These are phyloP conservation scores for Campylorhamphus procurvoides DNA, from an alignment of 2,113 vertebrate genomes.

Conservation along the genomic window DNA sequence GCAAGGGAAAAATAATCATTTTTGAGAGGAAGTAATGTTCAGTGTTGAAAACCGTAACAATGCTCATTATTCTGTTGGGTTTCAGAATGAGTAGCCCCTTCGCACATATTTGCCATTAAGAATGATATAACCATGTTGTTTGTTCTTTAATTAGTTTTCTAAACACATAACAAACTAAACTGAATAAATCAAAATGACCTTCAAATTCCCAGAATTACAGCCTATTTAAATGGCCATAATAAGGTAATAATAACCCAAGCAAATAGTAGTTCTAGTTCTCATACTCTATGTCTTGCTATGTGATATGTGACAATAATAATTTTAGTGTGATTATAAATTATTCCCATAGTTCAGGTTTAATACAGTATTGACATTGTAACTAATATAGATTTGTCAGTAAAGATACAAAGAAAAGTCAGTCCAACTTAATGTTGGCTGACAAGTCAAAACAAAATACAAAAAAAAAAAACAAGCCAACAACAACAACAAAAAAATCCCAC, in stretches of 20 bases:
- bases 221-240: conserved; percentile 76
- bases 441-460: neutral
- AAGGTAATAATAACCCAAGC: conserved; percentile 74
- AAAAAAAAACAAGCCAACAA: neutral
- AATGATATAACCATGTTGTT: conserved; percentile 61
- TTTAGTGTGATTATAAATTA: conserved; percentile 75
- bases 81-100: conserved; percentile 14
- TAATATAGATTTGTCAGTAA: conserved; percentile 82
- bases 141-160: conserved; percentile 77
- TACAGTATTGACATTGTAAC: conserved; percentile 78
- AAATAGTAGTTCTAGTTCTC: conserved; percentile 64
- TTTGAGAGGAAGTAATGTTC: neutral
- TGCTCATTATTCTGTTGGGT: neutral
- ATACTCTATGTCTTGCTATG: conserved; percentile 20
- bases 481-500: neutral
- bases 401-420: conserved; percentile 70
- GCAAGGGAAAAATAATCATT: neutral
- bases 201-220: conserved; percentile 77
- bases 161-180: conserved; percentile 74
- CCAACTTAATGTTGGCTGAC: conserved; percentile 63
- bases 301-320: conserved; percentile 73
- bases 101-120: neutral
- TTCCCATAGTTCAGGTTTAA: conserved; percentile 78
- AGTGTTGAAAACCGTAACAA: neutral
- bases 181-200: conserved; percentile 78